These are phyloP conservation scores for Augochlorella aurata DNA, from an alignment of 2,888 invertebrate genomes.

Conservation along the genomic window DNA sequence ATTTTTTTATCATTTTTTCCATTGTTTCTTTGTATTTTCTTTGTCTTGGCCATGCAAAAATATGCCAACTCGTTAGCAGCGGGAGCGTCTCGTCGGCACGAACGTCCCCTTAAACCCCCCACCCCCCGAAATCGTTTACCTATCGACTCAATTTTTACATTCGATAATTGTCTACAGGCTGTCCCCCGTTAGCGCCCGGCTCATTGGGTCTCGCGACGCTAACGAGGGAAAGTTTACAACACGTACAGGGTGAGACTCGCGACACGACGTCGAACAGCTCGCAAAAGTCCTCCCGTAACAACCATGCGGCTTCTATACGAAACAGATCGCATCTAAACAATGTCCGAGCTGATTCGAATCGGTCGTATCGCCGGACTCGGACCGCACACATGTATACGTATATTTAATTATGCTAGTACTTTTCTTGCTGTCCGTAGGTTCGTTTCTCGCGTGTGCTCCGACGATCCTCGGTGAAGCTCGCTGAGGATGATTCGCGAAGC, in stretches of 20 bases:
- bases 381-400: not conserved
- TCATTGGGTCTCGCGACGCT: not conserved
- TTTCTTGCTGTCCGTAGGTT: slow-evolving; percentile 7
- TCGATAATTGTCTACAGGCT: not conserved
- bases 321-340: too few species aligned
- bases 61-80: slow-evolving; percentile 44
- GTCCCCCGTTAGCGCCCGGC: not conserved
- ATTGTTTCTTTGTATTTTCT: slow-evolving; percentile 38
- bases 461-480: slow-evolving; percentile 36
- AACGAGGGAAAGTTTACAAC: not conserved
- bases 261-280: not conserved
- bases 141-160: slow-evolving; percentile 4
- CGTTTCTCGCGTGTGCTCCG: slow-evolving; percentile 27
- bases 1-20: slow-evolving; percentile 12
- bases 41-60: slow-evolving; percentile 59
- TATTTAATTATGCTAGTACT: slow-evolving; percentile 20
- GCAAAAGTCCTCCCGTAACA: not conserved
- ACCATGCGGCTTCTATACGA: too few species aligned
- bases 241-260: not conserved
- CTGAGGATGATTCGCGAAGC: slow-evolving; percentile 49
- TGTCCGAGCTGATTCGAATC: not conserved
- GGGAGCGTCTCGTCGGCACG: slow-evolving; percentile 28
- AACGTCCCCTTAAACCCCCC: slow-evolving; percentile 5
- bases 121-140: not conserved
- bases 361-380: not conserved